These are phyloP conservation scores for Phaethornis superciliosus DNA, from an alignment of 2,113 vertebrate genomes.

Conservation along the genomic window DNA sequence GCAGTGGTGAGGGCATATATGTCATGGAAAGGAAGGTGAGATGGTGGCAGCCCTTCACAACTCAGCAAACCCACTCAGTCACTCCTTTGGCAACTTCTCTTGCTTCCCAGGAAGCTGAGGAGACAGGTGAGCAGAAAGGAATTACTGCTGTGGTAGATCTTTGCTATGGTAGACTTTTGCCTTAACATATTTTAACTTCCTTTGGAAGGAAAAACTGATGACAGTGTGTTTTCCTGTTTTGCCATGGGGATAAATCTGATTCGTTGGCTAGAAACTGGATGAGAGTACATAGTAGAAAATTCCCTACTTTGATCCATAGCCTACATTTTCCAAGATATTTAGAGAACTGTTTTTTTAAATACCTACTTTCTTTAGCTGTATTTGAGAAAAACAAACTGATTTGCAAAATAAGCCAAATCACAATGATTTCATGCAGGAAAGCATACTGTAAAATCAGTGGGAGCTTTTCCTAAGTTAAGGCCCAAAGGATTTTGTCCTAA, in stretches of 20 bases:
- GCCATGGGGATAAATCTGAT: neutral
- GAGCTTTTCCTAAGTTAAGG: neutral
- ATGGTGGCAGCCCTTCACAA: neutral
- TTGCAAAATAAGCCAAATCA: neutral
- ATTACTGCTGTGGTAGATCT: neutral
- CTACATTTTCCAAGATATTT: neutral
- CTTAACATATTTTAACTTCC: fast-evolving
- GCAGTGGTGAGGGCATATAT: neutral
- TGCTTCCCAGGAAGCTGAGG: neutral
- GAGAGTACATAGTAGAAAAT: neutral
- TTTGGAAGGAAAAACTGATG: neutral
- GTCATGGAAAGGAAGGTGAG: neutral
- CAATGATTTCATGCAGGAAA: neutral
- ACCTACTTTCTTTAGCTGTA: neutral
- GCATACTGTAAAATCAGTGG: neutral
- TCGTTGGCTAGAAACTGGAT: neutral
- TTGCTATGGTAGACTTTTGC: neutral
- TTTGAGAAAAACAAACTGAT: neutral
- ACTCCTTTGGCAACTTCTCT: neutral
- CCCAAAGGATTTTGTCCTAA: neutral
- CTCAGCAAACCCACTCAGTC: neutral
- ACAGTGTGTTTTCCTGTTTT: neutral
- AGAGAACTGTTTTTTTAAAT: neutral
- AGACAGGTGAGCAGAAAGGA: neutral
- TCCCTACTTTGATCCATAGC: neutral